These are phyloP conservation scores for Setipinna tenuifilis DNA, from an alignment of 2,797 vertebrate species.

Conservation along the genomic window DNA sequence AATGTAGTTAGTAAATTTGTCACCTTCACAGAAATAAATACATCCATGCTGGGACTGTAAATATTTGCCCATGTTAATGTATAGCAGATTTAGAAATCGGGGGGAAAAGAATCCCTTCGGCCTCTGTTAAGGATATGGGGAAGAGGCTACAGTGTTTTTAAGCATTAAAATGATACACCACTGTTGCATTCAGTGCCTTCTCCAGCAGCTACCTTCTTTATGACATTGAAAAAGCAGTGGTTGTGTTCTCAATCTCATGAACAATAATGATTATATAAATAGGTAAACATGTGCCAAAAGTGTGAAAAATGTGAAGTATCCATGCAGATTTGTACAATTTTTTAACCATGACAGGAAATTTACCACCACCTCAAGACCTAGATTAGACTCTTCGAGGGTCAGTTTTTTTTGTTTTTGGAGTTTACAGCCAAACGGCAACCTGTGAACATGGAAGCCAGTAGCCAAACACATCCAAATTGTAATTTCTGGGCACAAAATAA, in stretches of 20 bases:
- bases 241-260: background rate
- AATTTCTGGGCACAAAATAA: no score
- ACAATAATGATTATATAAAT: background rate
- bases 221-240: background rate
- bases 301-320: no score
- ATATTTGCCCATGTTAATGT: slow-evolving; percentile 3
- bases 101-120: background rate
- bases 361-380: no score
- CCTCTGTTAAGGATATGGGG: background rate
- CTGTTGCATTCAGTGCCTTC: background rate
- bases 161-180: background rate
- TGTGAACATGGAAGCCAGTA: no score
- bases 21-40: background rate
- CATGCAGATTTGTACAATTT: background rate
- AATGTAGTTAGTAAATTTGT: background rate
- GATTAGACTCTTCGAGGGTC: no score
- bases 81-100: background rate
- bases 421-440: no score
- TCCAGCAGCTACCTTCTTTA: background rate
- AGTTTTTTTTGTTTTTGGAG: no score
- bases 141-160: no score
- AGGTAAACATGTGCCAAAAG: background rate
- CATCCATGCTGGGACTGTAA: background rate
- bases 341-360: no score
- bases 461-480: no score